Evolutionary conservation across 2,113 vertebrate genomes (phyloP).

Genomic region (Scomber japonicus): DNA sequence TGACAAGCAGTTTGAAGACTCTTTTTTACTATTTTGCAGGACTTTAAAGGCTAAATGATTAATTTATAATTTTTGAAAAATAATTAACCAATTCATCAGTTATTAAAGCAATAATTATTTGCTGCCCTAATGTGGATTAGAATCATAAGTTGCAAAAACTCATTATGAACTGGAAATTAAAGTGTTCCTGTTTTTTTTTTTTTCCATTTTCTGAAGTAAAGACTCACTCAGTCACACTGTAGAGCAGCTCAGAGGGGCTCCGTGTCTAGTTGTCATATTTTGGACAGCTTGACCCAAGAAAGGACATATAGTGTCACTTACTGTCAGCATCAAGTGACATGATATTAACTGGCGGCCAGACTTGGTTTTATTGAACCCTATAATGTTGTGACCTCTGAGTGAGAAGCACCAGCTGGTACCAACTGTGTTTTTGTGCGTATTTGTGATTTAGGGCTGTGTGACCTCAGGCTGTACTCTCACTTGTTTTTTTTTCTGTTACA

Average conservation of each 20-base stretch:
- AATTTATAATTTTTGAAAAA: too few species aligned
- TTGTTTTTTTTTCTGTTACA: background rate
- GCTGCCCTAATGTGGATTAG: too few species aligned
- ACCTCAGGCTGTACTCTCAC: conserved; percentile 17
- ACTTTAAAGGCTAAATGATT: too few species aligned
- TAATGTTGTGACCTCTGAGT: conserved; percentile 29
- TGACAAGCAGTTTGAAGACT: too few species aligned
- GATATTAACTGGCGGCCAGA: conserved; percentile 24
- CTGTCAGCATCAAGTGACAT: conserved; percentile 35
- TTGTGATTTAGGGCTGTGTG: background rate
- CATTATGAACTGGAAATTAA: too few species aligned
- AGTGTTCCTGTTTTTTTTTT: too few species aligned
- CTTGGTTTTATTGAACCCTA: conserved; percentile 26
- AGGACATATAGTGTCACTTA: conserved; percentile 40
- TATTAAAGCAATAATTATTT: too few species aligned
- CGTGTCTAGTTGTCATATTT: conserved; percentile 8
- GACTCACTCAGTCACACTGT: background rate
- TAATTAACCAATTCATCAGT: too few species aligned
- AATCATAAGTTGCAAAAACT: too few species aligned
- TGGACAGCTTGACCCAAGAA: conserved; percentile 28
- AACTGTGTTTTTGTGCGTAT: conserved; percentile 14
- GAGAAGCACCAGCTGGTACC: conserved; percentile 48
- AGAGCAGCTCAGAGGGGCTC: conserved; percentile 13
- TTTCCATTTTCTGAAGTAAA: too few species aligned
- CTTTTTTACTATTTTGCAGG: too few species aligned